Evolutionary conservation across 2,888 invertebrate genomes (phyloP).

Genomic region (Archaeoteleia sp.): DNA sequence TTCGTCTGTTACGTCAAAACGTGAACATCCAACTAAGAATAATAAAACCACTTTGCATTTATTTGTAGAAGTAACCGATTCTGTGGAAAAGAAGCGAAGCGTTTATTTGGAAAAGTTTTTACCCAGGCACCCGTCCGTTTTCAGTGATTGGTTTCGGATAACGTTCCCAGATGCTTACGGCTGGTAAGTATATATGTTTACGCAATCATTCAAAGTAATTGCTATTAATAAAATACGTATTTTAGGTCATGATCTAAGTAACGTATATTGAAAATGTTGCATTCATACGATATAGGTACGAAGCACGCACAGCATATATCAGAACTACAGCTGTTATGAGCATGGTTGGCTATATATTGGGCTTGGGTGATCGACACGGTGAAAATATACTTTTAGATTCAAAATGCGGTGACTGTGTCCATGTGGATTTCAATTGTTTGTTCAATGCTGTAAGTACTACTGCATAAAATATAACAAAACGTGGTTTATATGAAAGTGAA

Average conservation of each 20-base stretch:
- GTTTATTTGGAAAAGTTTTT: slow-evolving; percentile 81
- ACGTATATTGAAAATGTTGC: background rate
- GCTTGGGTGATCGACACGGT: slow-evolving; percentile 96
- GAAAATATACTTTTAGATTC: slow-evolving; percentile 97
- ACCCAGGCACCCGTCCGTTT: slow-evolving; percentile 87
- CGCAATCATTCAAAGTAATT: background rate
- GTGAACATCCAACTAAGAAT: too few species aligned
- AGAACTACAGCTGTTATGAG: slow-evolving; percentile 98
- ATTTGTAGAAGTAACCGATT: slow-evolving; percentile 75
- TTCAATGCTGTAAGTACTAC: slow-evolving; percentile 86
- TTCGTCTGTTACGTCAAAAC: too few species aligned
- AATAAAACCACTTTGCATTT: slow-evolving; percentile 8
- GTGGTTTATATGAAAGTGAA: background rate
- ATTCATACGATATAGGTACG: slow-evolving; percentile 81
- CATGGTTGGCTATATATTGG: slow-evolving; percentile 95
- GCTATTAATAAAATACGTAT: background rate
- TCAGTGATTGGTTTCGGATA: slow-evolving; percentile 93
- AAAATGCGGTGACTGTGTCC: slow-evolving; percentile 93
- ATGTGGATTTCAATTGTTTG: slow-evolving; percentile 98
- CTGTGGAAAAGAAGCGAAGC: slow-evolving; percentile 81
- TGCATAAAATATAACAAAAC: background rate
- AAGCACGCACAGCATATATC: slow-evolving; percentile 91
- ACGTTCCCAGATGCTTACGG: slow-evolving; percentile 93
- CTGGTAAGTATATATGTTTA: slow-evolving; percentile 78
- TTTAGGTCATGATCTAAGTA: background rate